Conservation (phyloP, 2,113 vertebrate species). For the Cephalopterus ornatus region DNA sequence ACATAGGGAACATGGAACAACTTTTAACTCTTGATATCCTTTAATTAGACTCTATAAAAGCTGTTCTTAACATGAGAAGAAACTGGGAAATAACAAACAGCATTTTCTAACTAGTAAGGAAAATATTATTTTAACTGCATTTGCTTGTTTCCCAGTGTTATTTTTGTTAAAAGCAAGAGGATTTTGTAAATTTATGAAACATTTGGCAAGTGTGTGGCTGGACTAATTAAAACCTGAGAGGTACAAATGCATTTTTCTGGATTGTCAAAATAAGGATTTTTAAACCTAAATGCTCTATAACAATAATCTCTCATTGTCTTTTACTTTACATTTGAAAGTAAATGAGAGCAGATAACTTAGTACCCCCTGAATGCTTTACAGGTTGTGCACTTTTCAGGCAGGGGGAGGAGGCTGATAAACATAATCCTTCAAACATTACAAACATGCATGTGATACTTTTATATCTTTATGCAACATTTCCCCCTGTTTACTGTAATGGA, state of each 20-base stretch:
- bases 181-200: neutral
- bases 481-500: neutral
- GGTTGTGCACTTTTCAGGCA: neutral
- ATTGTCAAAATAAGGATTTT: neutral
- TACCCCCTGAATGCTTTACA: neutral
- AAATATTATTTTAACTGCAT: neutral
- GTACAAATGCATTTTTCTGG: conserved; percentile 6
- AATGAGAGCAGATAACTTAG: neutral
- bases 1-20: conserved; percentile 81
- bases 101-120: neutral
- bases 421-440: neutral
- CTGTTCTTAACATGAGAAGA: neutral
- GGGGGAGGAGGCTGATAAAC: neutral
- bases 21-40: conserved; percentile 89
- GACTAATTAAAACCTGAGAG: conserved; percentile 42
- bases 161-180: neutral
- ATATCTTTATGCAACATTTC: neutral
- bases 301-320: neutral
- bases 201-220: neutral
- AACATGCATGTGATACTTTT: neutral
- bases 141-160: neutral
- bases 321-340: neutral
- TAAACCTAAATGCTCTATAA: neutral
- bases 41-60: conserved; percentile 65
- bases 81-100: neutral